Evolutionary conservation across 2,797 vertebrate species (phyloP).

Genomic region (Myotis myotis): DNA sequence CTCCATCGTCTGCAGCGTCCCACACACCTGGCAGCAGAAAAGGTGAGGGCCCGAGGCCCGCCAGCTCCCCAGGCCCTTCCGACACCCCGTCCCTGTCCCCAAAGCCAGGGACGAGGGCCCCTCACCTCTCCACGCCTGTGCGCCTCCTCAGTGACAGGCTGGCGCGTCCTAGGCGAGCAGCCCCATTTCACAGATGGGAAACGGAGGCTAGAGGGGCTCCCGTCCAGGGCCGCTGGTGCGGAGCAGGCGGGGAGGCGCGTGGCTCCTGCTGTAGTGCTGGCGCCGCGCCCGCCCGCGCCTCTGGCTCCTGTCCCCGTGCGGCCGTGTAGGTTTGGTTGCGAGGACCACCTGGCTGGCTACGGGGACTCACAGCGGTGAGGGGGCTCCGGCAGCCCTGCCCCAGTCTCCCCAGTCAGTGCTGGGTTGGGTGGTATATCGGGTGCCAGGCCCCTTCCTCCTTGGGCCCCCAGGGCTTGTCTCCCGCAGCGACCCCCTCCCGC

Average conservation of each 20-base stretch:
- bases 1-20: conserved; percentile 95
- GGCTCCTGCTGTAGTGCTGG: fast-evolving
- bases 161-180: fast-evolving
- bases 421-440: not conserved
- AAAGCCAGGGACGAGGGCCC: not conserved
- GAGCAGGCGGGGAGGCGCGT: not conserved
- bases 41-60: conserved; percentile 85
- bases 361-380: not conserved
- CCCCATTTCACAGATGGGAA: not conserved
- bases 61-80: no score
- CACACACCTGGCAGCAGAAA: conserved; percentile 96
- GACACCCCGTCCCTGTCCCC: not conserved
- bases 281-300: fast-evolving
- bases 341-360: not conserved
- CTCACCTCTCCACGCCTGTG: fast-evolving
- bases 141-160: not conserved
- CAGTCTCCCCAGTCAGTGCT: not conserved
- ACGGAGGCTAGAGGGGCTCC: not conserved
- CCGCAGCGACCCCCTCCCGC: not conserved
- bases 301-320: not conserved
- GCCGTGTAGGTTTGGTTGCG: not conserved
- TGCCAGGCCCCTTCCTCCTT: not conserved
- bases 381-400: not conserved
- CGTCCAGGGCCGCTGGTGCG: fast-evolving
- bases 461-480: not conserved